Percentiles rank a stretch among this genome's conserved stretches.
These are phyloP conservation scores for Orchesella flavescens DNA, from an alignment of 2,888 invertebrate species.

Conservation along the genomic window DNA sequence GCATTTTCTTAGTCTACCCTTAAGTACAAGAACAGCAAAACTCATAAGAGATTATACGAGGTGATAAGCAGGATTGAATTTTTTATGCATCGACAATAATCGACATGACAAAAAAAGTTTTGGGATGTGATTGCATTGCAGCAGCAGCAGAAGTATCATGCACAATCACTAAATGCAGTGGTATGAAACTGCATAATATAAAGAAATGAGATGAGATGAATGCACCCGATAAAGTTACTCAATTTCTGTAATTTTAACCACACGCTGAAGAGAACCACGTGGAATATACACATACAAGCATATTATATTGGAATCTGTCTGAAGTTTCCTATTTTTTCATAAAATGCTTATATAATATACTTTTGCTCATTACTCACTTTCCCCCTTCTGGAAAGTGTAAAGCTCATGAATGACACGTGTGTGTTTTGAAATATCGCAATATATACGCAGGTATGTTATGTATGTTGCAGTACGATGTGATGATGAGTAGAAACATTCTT, in stretches of 20 bases:
- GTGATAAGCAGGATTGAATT: constrained; percentile 41
- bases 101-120: constrained; percentile 16
- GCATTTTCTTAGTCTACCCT: not conserved
- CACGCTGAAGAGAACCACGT: not conserved
- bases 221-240: not conserved
- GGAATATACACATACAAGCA: not conserved
- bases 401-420: constrained; percentile 60
- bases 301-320: constrained; percentile 48
- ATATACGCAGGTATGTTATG: not conserved
- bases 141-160: not conserved
- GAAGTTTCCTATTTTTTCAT: constrained; percentile 47
- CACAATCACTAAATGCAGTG: not conserved
- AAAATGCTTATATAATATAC: not conserved
- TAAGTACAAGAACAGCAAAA: not conserved
- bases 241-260: constrained; percentile 26
- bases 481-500: constrained; percentile 25
- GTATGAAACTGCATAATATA: not conserved
- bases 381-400: constrained; percentile 55
- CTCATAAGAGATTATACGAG: not conserved
- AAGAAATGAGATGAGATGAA: constrained; percentile 3
- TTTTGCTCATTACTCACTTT: constrained; percentile 52
- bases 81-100: constrained; percentile 28
- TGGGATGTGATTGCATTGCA: not conserved
- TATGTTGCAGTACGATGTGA: too few species aligned
- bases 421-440: constrained; percentile 52